A percentile compares a stretch with the other conserved stretches of the same genome.
Evolutionary conservation across 2,888 invertebrate genomes (phyloP).

Genomic region (Pandemis heparana): DNA sequence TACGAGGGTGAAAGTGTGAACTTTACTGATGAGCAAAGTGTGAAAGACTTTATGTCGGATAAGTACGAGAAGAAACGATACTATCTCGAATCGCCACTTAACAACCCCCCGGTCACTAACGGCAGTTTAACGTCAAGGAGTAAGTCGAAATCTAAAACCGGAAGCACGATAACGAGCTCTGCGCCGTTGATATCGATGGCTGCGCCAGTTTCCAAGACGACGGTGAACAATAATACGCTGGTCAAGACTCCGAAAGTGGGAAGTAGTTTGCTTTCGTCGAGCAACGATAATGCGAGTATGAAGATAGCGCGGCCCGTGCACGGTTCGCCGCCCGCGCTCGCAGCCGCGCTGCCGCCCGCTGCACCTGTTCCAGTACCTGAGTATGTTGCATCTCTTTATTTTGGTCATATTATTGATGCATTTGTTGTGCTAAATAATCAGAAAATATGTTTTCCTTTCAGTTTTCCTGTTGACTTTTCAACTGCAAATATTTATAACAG

Average conservation of each 20-base stretch:
- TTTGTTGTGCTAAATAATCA: neutral
- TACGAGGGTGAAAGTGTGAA: conserved; percentile 91
- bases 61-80: conserved; percentile 97
- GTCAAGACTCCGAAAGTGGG: conserved; percentile 67
- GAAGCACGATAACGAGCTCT: conserved; percentile 58
- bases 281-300: conserved; percentile 63
- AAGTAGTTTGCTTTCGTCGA: conserved; percentile 61
- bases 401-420: neutral
- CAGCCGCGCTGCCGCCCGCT: conserved; percentile 54
- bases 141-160: conserved; percentile 69
- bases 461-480: conserved; percentile 90
- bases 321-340: conserved; percentile 60
- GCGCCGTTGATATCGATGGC: conserved; percentile 76
- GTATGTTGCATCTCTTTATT: conserved; percentile 58
- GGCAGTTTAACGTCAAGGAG: conserved; percentile 66
- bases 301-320: conserved; percentile 72
- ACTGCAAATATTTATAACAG: conserved; percentile 90
- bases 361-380: conserved; percentile 69
- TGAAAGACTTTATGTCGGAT: conserved; percentile 96
- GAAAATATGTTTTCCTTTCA: conserved; percentile 58
- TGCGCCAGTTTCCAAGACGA: conserved; percentile 63
- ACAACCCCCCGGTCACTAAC: conserved; percentile 61
- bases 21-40: conserved; percentile 94
- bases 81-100: conserved; percentile 69
- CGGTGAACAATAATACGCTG: conserved; percentile 63